These are phyloP conservation scores for Pseudorectes ferrugineus DNA, from an alignment of 2,113 vertebrate species.

Conservation along the genomic window DNA sequence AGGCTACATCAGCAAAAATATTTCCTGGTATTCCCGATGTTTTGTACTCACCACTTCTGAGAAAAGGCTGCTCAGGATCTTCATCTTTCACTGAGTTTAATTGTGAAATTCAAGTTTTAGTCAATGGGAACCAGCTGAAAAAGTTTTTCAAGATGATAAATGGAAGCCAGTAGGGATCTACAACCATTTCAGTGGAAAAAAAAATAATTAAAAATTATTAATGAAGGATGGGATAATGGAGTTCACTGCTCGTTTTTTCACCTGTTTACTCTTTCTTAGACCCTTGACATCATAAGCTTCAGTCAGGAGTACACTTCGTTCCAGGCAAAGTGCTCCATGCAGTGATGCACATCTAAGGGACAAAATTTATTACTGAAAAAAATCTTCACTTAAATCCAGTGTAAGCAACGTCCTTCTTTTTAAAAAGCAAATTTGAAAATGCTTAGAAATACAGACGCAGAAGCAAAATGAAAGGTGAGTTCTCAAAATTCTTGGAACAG, in stretches of 20 bases:
- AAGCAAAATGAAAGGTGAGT: background rate
- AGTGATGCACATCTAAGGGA: background rate
- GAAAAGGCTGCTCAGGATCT: background rate
- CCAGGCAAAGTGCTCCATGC: background rate
- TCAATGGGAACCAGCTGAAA: accelerated
- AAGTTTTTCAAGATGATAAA: accelerated
- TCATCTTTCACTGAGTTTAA: background rate
- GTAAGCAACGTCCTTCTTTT: background rate
- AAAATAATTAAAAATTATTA: background rate
- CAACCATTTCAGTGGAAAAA: background rate
- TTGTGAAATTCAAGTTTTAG: background rate
- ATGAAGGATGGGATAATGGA: background rate
- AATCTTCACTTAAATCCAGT: background rate
- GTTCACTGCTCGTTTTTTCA: background rate
- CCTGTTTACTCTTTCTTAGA: background rate
- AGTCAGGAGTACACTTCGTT: background rate
- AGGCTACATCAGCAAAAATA: background rate
- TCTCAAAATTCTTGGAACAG: background rate
- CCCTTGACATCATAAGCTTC: background rate
- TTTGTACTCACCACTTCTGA: background rate
- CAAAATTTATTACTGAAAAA: background rate
- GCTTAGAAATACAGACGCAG: background rate
- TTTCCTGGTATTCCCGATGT: background rate
- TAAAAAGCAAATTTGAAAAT: background rate
- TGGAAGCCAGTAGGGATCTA: background rate